A percentile compares a stretch with the other conserved stretches of the same genome.
Evolutionary conservation across 2,888 invertebrate genomes (phyloP).

Genomic region (Erannis defoliaria): DNA sequence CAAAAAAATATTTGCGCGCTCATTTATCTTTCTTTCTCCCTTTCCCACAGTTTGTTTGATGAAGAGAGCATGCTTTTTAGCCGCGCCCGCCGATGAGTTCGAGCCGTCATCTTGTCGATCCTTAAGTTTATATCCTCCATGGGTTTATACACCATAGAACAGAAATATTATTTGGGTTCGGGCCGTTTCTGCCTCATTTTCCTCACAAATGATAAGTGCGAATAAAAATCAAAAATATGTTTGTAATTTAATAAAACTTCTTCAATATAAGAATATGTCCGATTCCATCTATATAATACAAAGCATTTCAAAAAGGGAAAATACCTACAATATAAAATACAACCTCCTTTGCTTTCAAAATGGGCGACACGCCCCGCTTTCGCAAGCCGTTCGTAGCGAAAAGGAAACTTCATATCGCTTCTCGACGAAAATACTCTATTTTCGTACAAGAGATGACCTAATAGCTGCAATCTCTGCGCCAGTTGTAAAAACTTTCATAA

Average conservation of each 20-base stretch:
- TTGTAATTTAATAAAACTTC: slow-evolving; percentile 84
- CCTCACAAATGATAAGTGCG: neutral
- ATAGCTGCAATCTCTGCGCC: slow-evolving; percentile 16
- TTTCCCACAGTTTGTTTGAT: no score
- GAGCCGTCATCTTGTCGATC: no score
- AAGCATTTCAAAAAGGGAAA: slow-evolving; percentile 83
- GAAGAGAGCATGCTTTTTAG: no score
- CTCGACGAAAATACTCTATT: slow-evolving; percentile 16
- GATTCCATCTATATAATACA: slow-evolving; percentile 86
- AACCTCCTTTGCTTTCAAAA: slow-evolving; percentile 62
- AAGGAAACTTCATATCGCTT: slow-evolving; percentile 36
- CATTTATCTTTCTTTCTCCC: no score
- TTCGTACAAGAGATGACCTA: slow-evolving; percentile 67
- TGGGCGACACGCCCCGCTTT: slow-evolving; percentile 55
- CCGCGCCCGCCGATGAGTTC: no score
- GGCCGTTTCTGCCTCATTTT: no score
- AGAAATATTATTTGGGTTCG: no score
- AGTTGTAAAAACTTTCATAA: slow-evolving; percentile 13
- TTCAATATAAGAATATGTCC: slow-evolving; percentile 86
- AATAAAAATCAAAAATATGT: slow-evolving; percentile 63
- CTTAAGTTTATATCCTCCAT: no score
- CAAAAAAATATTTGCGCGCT: no score
- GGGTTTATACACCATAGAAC: no score
- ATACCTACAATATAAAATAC: slow-evolving; percentile 82
- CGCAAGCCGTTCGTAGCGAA: slow-evolving; percentile 49